Evolutionary conservation across 2,888 invertebrate species (phyloP), one percentile per base, ranked within the genome.

Genomic region (Agrilus biguttatus): DNA sequence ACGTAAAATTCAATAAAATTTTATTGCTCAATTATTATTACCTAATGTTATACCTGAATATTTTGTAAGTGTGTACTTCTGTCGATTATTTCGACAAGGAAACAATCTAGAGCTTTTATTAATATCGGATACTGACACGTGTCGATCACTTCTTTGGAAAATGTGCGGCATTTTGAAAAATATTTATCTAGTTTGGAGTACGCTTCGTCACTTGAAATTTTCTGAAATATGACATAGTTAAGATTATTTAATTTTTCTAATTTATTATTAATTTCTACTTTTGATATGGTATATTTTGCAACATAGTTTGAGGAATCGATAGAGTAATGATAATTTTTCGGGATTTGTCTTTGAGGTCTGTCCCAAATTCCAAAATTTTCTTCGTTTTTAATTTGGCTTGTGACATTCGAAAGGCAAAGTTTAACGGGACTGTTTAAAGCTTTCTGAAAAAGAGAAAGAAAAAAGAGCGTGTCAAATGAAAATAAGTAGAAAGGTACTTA

Each of bases 41-140:
- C 28, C 13, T 5, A n/a, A 14, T 32, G 21, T 14, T 36, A 40
- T 60, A 79, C 75, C 60, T 83, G 78, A 48, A 80, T 63, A 36
- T 73, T 69, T 42, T 77, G 76, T 41, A 91, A 67, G 58, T 81
- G 77, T 14, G 75, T 72, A 53, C 79, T 78, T 0, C 76, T 78
- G 52, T 80, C 78, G 44, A 83, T 75, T 41, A 83, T 73, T 19
- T 73, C 70, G 0, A 72, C 74, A 2, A 85, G 72, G 43, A 83
- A 74, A 40, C 73, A 71, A 50, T 87, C 82, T 39, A 88, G 58
- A 0, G 69, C 71, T 43, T 75, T 72, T 8, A 83, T 73, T 14
- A 80, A 61, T 5, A 68, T 61, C 0, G 80, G 75, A 55, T 82
- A 84, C 0, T 69, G 62, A 4, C 70, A 64, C 53, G 70, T 60